Conservation (phyloP, 1,140 invertebrate genomes). For the Drosophila varians region DNA sequence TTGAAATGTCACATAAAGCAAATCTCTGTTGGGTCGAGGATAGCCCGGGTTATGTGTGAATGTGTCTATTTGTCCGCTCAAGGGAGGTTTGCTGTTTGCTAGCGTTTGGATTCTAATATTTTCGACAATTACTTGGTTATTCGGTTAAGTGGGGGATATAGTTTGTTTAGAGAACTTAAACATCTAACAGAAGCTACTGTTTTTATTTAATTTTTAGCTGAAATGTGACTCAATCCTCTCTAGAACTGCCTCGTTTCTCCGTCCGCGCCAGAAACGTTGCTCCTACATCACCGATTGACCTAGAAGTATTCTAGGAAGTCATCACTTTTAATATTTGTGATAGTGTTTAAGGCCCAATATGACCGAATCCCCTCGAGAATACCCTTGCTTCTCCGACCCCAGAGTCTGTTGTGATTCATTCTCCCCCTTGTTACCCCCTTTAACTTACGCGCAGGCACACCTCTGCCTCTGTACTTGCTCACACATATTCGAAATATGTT, state of each 20-base stretch:
- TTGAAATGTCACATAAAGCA: conserved; percentile 59
- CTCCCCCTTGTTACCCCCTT: conserved; percentile 15
- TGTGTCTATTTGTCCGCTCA: not conserved
- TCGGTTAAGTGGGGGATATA: not conserved
- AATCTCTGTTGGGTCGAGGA: conserved; percentile 20
- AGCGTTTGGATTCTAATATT: not conserved
- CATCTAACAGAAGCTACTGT: too few relatives aligned
- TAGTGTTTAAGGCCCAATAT: too few relatives aligned
- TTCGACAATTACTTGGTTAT: not conserved
- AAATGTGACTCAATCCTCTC: too few relatives aligned
- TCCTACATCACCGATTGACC: too few relatives aligned
- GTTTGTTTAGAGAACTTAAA: too few relatives aligned
- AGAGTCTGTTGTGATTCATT: too few relatives aligned
- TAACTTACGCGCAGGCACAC: too few relatives aligned
- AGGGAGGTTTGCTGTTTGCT: not conserved
- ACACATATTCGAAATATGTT: conserved; percentile 57
- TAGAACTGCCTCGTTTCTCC: too few relatives aligned
- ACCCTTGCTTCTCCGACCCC: conserved; percentile 14
- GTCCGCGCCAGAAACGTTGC: too few relatives aligned
- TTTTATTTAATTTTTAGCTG: too few relatives aligned
- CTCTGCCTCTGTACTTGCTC: conserved; percentile 41
- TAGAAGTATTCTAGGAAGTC: not conserved
- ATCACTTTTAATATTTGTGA: not conserved
- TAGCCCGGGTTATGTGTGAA: not conserved
- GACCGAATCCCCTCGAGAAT: too few relatives aligned